These are phyloP conservation scores for Trachops cirrhosus DNA, from an alignment of 2,797 vertebrate genomes.

Conservation along the genomic window DNA sequence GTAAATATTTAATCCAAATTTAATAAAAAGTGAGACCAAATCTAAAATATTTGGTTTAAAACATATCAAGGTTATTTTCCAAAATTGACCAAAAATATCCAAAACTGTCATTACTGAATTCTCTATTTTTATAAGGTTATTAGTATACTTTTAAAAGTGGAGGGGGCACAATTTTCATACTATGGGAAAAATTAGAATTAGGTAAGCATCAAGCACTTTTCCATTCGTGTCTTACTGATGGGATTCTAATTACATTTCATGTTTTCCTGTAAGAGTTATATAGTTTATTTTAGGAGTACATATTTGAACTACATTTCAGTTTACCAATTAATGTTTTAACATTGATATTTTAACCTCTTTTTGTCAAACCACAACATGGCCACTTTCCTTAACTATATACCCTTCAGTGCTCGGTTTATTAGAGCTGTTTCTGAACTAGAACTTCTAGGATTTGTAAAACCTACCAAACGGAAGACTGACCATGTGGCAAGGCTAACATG, in stretches of 20 bases:
- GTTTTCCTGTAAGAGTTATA: not conserved
- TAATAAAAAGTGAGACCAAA: conserved; percentile 19
- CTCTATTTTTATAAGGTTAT: not conserved
- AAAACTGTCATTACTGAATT: not conserved
- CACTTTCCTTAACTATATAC: conserved; percentile 82
- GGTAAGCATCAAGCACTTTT: conserved; percentile 7
- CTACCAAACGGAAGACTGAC: conserved; percentile 97
- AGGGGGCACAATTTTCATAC: not conserved
- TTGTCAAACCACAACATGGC: not conserved
- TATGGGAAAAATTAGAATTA: conserved; percentile 4
- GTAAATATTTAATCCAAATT: conserved; percentile 23
- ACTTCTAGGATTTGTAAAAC: conserved; percentile 96
- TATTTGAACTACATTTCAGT: not conserved
- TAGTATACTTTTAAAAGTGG: conserved; percentile 19
- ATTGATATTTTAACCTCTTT: not conserved
- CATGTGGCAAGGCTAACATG: conserved; percentile 97
- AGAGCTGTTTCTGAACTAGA: conserved; percentile 95
- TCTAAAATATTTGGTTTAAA: not conserved
- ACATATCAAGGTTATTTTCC: not conserved
- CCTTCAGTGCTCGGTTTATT: conserved; percentile 93
- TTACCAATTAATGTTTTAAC: conserved; percentile 10
- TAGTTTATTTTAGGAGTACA: not conserved
- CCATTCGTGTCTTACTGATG: not conserved
- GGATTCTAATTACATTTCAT: not conserved
- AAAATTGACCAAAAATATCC: not conserved